Evolutionary conservation across 2,888 invertebrate species (phyloP), one percentile per base, ranked within the genome.

Genomic region (Phoronis australis): DNA sequence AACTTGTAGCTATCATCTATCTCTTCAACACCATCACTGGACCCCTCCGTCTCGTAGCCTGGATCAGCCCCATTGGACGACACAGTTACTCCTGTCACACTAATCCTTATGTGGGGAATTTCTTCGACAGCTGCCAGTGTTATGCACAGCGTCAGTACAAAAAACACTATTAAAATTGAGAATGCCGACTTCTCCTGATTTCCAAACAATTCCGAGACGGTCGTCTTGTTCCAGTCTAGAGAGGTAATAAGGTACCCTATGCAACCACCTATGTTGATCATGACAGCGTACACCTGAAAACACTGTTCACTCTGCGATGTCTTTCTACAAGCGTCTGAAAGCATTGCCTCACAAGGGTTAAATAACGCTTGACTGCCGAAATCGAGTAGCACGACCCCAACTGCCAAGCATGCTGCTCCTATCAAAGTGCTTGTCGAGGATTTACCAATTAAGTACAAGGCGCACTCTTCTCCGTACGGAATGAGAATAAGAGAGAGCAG

Each of bases 301-400:
- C 94, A 94, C 66, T 85, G 85, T 0, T 93, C 92, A 68, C 95
- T 93, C 73, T 95, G 94, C 80, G 90, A 90, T 76, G 91, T 68
- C n/a, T 62, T 88, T 60, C 89, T 79, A 49, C 91, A 90, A 45
- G 94, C 89, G 72, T 96, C 96, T 23, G 95, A 83, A 0, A 96
- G 82, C 78, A 93, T 91, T 39, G 95, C 93, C 60, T 96, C 83
- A 0, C 94, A 86, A 0, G 96, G 95, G 69, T 93, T 94, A 75
- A 96, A 91, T 65, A 94, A 94, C 25, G 93, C 92, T 73, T 96
- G 95, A 0, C 94, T 93, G 66, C 94, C 90, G 72, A 95, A 95
- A 77, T 96, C 96, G 56, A 96, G 78, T 37, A 96, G 80, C 24
- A 94, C 90, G 0, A 94, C 93, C 5, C 95, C 95, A 3, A 94